Evolutionary conservation across 2,797 vertebrate species (phyloP).

Genomic region (Sebastes jordani): DNA sequence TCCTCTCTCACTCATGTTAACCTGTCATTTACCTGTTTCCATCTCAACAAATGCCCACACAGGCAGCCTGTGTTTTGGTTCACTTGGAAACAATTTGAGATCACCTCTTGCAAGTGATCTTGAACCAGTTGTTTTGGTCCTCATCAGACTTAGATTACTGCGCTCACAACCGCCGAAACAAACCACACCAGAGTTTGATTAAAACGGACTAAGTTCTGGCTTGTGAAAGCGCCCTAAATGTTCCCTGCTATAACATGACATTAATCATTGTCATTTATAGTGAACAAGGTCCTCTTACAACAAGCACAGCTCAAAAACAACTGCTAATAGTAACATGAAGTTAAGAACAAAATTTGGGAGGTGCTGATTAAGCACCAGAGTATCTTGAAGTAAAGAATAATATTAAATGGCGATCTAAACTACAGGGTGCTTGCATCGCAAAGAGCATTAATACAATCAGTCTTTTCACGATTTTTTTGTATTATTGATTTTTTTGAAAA

Average conservation of each 20-base stretch:
- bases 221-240: not conserved
- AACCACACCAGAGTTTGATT: too few species aligned
- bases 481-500: not conserved
- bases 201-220: too few species aligned
- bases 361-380: not conserved
- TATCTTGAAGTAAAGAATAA: not conserved
- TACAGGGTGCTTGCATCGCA: not conserved
- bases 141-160: too few species aligned
- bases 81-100: too few species aligned
- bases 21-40: not conserved
- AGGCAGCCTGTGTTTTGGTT: too few species aligned
- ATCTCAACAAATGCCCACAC: too few species aligned
- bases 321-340: not conserved
- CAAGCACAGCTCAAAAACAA: not conserved
- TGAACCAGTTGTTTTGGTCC: too few species aligned
- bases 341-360: not conserved
- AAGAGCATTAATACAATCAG: not conserved
- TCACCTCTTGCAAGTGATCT: too few species aligned
- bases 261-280: not conserved
- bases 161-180: too few species aligned
- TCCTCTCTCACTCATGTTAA: too few species aligned
- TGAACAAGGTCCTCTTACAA: not conserved
- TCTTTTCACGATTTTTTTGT: not conserved
- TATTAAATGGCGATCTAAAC: not conserved
- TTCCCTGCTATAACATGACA: not conserved